A percentile compares a stretch with the other conserved stretches of the same genome.
phyloP scores from a whole-genome alignment of 92 coral and sea anemone species.

The Palythoa caribaeorum region DNA sequence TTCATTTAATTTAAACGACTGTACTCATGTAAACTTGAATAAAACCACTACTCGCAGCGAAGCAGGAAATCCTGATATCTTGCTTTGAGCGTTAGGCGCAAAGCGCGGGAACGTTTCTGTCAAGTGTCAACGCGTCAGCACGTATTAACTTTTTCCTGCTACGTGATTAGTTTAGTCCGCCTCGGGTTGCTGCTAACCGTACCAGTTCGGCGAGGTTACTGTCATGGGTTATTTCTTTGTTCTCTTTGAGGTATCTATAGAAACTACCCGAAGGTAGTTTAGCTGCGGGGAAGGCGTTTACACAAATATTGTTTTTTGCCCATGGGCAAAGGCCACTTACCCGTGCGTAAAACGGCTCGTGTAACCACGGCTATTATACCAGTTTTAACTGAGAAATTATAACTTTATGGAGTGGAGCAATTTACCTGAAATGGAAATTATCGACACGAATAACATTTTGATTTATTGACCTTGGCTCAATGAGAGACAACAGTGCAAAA shows the following conservation, averaged over 20 bases:
- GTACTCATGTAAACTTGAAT: background rate
- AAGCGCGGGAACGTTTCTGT: slow-evolving; percentile 5
- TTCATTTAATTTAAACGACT: background rate
- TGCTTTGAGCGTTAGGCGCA: background rate
- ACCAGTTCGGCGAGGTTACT: slow-evolving; percentile 46
- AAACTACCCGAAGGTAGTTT: slow-evolving; percentile 33
- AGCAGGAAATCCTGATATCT: slow-evolving; percentile 22
- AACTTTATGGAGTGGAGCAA: no score
- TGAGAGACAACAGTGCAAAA: no score
- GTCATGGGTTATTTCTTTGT: slow-evolving; percentile 62
- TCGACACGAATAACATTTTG: no score
- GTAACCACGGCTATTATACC: slow-evolving; percentile 50
- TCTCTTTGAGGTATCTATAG: slow-evolving; percentile 60
- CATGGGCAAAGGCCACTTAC: slow-evolving; percentile 57
- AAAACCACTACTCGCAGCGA: slow-evolving; percentile 34
- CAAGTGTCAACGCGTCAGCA: background rate
- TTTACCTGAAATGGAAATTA: no score
- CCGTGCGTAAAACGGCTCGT: slow-evolving; percentile 64
- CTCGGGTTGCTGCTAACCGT: slow-evolving; percentile 49
- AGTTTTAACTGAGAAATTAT: no score
- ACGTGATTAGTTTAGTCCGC: slow-evolving; percentile 54
- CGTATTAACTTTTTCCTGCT: slow-evolving; percentile 51
- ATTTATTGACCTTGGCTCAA: no score
- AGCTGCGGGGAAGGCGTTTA: slow-evolving; percentile 55
- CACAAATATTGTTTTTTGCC: slow-evolving; percentile 55